Evolutionary conservation across 2,888 invertebrate species (phyloP).

Genomic region (Agrilus biguttatus): DNA sequence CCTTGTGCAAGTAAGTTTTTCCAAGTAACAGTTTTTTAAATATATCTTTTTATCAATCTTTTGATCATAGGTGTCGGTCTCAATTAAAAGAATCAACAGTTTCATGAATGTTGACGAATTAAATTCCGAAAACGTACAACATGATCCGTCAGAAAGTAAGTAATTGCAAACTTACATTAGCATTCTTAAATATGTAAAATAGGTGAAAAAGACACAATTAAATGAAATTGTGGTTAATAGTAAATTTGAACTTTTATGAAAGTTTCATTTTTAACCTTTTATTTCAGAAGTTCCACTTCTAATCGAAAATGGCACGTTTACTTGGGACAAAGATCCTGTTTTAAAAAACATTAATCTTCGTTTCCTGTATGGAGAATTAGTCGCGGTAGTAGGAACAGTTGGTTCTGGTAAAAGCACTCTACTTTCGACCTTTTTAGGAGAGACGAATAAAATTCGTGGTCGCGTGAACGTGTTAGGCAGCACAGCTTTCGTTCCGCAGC

Average conservation of each 20-base stretch:
- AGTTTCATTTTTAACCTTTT: too few species aligned
- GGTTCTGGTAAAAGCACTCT: constrained; percentile 84
- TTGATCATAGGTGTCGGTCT: constrained; percentile 61
- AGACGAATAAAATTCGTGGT: constrained; percentile 77
- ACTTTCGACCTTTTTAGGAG: constrained; percentile 72
- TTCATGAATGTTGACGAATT: constrained; percentile 88
- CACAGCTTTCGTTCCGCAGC: constrained; percentile 80
- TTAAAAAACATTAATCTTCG: constrained; percentile 63
- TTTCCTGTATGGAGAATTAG: constrained; percentile 50
- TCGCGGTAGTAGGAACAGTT: constrained; percentile 78
- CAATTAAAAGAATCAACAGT: constrained; percentile 77
- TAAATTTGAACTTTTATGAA: too few species aligned
- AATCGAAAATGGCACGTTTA: constrained; percentile 78
- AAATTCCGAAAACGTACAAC: constrained; percentile 60
- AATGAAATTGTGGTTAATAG: too few species aligned
- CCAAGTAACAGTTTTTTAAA: background rate
- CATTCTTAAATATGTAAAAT: background rate
- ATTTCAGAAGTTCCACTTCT: constrained; percentile 50
- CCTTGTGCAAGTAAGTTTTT: constrained; percentile 68
- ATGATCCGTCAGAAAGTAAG: constrained; percentile 62
- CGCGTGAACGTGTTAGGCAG: constrained; percentile 54
- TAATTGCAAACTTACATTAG: background rate
- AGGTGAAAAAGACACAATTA: too few species aligned
- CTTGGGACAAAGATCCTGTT: constrained; percentile 66
- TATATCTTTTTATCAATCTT: constrained; percentile 14